These are phyloP conservation scores for Autographa pulchrina DNA, from an alignment of 2,888 invertebrate species.

Conservation along the genomic window DNA sequence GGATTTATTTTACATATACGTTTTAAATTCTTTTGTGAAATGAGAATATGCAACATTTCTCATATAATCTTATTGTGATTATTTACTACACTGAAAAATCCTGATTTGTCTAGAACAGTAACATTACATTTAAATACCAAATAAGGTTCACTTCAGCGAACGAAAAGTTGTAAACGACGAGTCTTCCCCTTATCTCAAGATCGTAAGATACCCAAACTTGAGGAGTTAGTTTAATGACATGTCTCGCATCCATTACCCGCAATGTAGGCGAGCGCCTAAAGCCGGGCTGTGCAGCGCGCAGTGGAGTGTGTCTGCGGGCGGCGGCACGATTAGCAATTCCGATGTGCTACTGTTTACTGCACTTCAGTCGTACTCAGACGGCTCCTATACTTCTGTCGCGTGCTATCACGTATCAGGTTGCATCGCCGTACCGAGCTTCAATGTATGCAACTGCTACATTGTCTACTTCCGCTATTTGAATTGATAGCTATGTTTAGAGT, in stretches of 20 bases:
- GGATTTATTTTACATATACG: too few relatives aligned
- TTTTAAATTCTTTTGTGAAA: too few relatives aligned
- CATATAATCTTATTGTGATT: not conserved
- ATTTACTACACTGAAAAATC: not conserved
- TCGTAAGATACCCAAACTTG: conserved; percentile 34
- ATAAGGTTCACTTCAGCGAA: conserved; percentile 13
- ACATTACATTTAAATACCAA: not conserved
- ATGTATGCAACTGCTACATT: conserved; percentile 16
- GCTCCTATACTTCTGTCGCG: conserved; percentile 17
- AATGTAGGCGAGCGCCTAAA: conserved; percentile 39
- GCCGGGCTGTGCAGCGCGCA: conserved; percentile 45
- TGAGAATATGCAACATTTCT: too few relatives aligned
- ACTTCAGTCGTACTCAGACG: conserved; percentile 47
- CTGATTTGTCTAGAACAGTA: not conserved
- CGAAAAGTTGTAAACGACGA: conserved; percentile 7
- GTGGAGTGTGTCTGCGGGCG: conserved; percentile 51
- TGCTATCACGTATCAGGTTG: conserved; percentile 16
- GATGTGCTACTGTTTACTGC: conserved; percentile 59
- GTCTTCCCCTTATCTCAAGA: conserved; percentile 15
- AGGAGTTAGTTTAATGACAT: conserved; percentile 48
- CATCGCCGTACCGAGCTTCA: conserved; percentile 15
- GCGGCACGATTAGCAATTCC: conserved; percentile 63
- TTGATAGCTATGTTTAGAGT: not conserved
- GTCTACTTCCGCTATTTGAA: not conserved
- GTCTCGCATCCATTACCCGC: conserved; percentile 52